Evolutionary conservation across 92 coral and sea anemone species (phyloP).

Genomic region (Epizoanthus fatuus): DNA sequence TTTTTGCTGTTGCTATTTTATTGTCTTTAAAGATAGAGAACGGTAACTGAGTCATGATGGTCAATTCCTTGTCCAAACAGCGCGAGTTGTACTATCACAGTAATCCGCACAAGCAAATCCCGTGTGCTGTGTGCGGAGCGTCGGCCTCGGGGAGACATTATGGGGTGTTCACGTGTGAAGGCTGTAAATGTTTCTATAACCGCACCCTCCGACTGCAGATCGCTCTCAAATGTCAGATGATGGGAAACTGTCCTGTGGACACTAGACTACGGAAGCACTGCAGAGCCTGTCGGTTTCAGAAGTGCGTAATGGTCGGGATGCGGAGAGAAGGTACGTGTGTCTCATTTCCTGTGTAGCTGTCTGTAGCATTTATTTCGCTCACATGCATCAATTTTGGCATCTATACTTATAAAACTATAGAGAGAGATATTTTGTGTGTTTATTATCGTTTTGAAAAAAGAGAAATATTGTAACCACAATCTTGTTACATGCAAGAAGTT

Average conservation of each 20-base stretch:
- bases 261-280: background rate
- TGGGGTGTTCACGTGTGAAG: conserved; percentile 34
- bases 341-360: background rate
- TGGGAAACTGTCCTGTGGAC: conserved; percentile 8
- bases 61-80: background rate
- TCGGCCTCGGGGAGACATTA: conserved; percentile 18
- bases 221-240: conserved; percentile 1
- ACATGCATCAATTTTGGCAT: too few species aligned
- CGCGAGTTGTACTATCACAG: background rate
- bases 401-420: too few species aligned
- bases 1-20: background rate
- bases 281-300: conserved; percentile 32
- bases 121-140: conserved; percentile 25
- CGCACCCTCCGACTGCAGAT: background rate
- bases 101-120: background rate
- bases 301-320: conserved; percentile 33
- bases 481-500: too few species aligned
- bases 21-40: background rate
- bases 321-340: conserved; percentile 14
- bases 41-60: background rate
- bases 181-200: conserved; percentile 32
- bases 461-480: too few species aligned
- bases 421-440: too few species aligned
- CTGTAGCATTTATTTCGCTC: background rate
- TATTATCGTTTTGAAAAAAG: too few species aligned